Evolutionary conservation across 2,888 invertebrate genomes (phyloP).

Genomic region (Plebejus melissa): DNA sequence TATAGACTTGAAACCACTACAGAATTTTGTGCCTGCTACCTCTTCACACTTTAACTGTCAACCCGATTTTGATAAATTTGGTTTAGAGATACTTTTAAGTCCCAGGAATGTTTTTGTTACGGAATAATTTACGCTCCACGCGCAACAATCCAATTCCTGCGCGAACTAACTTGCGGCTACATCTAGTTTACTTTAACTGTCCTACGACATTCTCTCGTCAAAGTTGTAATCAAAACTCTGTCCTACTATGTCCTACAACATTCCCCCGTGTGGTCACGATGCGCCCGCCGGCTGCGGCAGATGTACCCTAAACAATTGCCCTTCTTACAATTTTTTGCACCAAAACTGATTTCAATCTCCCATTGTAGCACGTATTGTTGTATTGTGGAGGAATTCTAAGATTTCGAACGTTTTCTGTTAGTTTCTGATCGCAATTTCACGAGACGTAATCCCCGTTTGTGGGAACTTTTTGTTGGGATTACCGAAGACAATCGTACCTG

Average conservation of each 20-base stretch:
- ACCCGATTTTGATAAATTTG: no score
- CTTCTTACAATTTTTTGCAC: slow-evolving; percentile 57
- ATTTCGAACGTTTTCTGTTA: slow-evolving; percentile 63
- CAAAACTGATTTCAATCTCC: slow-evolving; percentile 66
- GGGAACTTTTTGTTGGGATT: slow-evolving; percentile 61
- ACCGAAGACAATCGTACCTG: slow-evolving; percentile 34
- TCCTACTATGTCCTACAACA: not conserved
- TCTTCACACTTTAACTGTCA: no score
- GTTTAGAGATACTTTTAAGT: no score
- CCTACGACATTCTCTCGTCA: no score
- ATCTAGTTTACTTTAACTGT: no score
- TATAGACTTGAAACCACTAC: no score
- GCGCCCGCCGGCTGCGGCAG: slow-evolving; percentile 67
- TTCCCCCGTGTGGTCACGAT: slow-evolving; percentile 28
- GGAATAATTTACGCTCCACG: no score
- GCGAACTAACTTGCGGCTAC: no score
- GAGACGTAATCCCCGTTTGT: slow-evolving; percentile 48
- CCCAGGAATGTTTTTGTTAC: no score
- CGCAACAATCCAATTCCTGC: no score
- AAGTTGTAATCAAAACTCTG: no score
- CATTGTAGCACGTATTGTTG: slow-evolving; percentile 61
- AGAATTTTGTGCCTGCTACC: no score
- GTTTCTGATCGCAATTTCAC: slow-evolving; percentile 52
- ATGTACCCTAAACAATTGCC: slow-evolving; percentile 71
- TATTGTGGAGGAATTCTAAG: slow-evolving; percentile 63